Conservation (phyloP, 1,140 invertebrate species). For the Hycleus cichorii region DNA sequence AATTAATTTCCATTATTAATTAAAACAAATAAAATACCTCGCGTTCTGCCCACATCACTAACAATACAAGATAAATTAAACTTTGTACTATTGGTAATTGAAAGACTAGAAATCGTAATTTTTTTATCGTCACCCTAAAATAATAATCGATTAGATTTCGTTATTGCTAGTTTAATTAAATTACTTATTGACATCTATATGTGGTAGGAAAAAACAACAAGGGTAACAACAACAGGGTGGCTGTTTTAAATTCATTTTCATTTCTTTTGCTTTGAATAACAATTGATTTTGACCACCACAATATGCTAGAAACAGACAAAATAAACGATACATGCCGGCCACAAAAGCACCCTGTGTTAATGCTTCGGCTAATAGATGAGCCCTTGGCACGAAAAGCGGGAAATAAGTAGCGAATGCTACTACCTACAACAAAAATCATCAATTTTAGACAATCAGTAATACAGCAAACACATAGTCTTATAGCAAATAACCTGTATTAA, state of each 20-base stretch:
- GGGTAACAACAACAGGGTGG: constrained; percentile 57
- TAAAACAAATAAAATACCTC: constrained; percentile 42
- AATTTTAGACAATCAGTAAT: not conserved
- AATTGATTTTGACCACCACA: constrained; percentile 52
- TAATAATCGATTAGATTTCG: not conserved
- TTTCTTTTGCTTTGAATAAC: constrained; percentile 45
- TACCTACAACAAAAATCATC: constrained; percentile 39
- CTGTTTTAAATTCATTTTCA: constrained; percentile 46
- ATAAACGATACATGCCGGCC: constrained; percentile 55
- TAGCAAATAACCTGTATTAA: too few species aligned
- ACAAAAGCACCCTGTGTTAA: constrained; percentile 54
- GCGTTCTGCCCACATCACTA: constrained; percentile 55
- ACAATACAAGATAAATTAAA: constrained; percentile 46
- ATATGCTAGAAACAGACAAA: constrained; percentile 51
- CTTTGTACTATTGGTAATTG: constrained; percentile 52
- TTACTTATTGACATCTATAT: constrained; percentile 49
- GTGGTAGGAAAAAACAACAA: constrained; percentile 49
- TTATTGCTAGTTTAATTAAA: too few species aligned
- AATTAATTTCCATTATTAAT: not conserved
- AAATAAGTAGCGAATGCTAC: constrained; percentile 49
- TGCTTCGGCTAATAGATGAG: constrained; percentile 53
- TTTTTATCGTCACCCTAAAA: constrained; percentile 24
- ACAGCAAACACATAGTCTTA: not conserved
- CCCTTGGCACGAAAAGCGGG: constrained; percentile 50
- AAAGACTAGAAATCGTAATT: constrained; percentile 48